Base-by-base conservation (phyloP, 92 coral and sea anemone genomes). In the Epizoanthus illoricatus region DNA sequence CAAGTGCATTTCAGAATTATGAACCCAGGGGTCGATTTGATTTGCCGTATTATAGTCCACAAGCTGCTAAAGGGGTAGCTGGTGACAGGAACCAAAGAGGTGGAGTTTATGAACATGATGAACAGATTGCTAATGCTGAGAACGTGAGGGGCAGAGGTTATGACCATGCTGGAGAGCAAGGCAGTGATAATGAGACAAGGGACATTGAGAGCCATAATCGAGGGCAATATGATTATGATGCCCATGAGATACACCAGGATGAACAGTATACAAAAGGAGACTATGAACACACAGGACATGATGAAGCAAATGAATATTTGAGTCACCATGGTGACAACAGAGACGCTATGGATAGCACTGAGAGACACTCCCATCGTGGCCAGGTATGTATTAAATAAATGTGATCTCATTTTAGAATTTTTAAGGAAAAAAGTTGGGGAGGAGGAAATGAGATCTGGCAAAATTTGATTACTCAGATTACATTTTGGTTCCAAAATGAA, bases 1-100 rank as follows among this genome's bases (percentile, higher is more conserved):
- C 71, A 5, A 78, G 71, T 78, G 82, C 82, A 78, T 78, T 78
- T 63, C 82, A 75, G 68, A 75, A 54, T 28, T 59, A 59, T 40
- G 69, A 33, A 3, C 81, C 69, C 2, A 41, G 45, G 56, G 72
- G 20, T 63, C 23, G 82, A 43, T 42, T 43, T 78, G 82, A 68
- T 18, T 9, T 1, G 19, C 73, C 40, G 1, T 39, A 68, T 19
- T 39, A 68, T 5, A 39, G 42, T 39, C 17, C 73, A 68, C 12
- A 24, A 36, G 17, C n/a, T 4, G 72, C 2, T 16, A 23, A 63
- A n/a, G 71, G 82, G 60, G 71, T 12, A 15, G 54, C 23, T 43
- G n/a, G 62, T 75, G 45, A 18, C 12, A 13, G 21, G n/a, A 19
- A 68, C n/a, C 49, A 0, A 13, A 68, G 73, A 0, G 56, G 56